These are phyloP conservation scores for Pterostichus madidus DNA, from an alignment of 2,888 invertebrate genomes.

Conservation along the genomic window DNA sequence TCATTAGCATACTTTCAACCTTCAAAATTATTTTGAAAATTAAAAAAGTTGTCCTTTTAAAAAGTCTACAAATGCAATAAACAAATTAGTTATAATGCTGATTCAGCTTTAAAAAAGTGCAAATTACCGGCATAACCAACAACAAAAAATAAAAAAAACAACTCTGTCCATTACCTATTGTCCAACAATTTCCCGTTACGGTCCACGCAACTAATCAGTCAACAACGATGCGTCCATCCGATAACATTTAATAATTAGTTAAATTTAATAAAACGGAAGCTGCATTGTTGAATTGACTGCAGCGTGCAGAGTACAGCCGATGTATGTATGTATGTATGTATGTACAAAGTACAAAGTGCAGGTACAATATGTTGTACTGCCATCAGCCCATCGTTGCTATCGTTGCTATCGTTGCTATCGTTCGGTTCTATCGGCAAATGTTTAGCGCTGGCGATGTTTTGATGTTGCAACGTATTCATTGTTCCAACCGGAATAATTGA, in stretches of 20 bases:
- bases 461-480: constrained; percentile 18
- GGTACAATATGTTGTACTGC: neutral
- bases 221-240: constrained; percentile 27
- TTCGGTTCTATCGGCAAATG: neutral
- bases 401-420: neutral
- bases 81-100: too few species aligned
- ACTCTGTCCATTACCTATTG: neutral
- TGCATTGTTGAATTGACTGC: constrained; percentile 24
- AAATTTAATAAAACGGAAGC: constrained; percentile 52
- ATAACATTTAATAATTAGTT: constrained; percentile 53
- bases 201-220: constrained; percentile 38
- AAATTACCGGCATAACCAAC: too few species aligned
- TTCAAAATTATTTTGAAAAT: too few species aligned
- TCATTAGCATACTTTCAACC: too few species aligned
- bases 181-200: constrained; percentile 26
- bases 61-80: too few species aligned
- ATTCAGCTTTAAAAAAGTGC: too few species aligned
- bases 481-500: constrained; percentile 30
- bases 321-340: neutral
- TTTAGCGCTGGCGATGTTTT: neutral
- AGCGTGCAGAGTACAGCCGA: neutral
- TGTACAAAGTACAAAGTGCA: neutral
- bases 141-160: neutral
- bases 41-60: too few species aligned
- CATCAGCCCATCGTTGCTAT: neutral